These are phyloP conservation scores for Hyles vespertilio DNA, from an alignment of 1,140 invertebrate species.

Conservation along the genomic window DNA sequence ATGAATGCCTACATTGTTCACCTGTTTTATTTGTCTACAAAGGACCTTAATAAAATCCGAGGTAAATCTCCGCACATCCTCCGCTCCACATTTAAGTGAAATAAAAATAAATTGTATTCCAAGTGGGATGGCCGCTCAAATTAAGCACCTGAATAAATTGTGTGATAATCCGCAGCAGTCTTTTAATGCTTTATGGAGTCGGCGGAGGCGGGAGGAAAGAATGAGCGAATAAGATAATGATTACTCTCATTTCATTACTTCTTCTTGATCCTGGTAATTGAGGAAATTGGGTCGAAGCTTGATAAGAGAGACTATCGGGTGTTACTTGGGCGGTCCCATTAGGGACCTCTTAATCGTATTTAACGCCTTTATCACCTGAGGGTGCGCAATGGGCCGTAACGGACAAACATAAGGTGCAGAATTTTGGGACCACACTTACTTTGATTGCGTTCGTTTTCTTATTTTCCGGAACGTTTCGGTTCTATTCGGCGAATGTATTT, in stretches of 20 bases:
- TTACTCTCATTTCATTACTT: slow-evolving; percentile 73
- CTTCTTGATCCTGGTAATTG: slow-evolving; percentile 69
- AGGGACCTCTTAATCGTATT: slow-evolving; percentile 61
- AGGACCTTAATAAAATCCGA: slow-evolving; percentile 47
- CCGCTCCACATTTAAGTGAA: slow-evolving; percentile 54
- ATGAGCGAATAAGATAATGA: slow-evolving; percentile 69
- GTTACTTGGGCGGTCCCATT: slow-evolving; percentile 49
- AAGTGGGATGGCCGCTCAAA: slow-evolving; percentile 67
- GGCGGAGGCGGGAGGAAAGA: slow-evolving; percentile 48
- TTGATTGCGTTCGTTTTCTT: slow-evolving; percentile 18
- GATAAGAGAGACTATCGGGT: slow-evolving; percentile 56
- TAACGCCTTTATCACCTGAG: slow-evolving; percentile 62
- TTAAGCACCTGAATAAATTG: slow-evolving; percentile 75
- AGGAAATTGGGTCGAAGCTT: slow-evolving; percentile 64
- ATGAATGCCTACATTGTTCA: too few species aligned
- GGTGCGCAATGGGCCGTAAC: slow-evolving; percentile 54
- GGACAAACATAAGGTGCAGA: slow-evolving; percentile 34
- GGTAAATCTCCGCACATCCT: slow-evolving; percentile 50
- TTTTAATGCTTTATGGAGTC: slow-evolving; percentile 64
- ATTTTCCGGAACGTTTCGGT: slow-evolving; percentile 11
- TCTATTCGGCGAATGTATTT: slow-evolving; percentile 21
- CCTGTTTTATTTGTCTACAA: neutral
- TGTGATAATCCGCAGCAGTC: slow-evolving; percentile 69
- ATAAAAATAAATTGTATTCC: slow-evolving; percentile 69
- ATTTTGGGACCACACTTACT: slow-evolving; percentile 13